A percentile compares a stretch with the other conserved stretches of the same genome.
phyloP scores from a whole-genome alignment of 1,140 invertebrate genomes.

The Cotesia vestalis region DNA sequence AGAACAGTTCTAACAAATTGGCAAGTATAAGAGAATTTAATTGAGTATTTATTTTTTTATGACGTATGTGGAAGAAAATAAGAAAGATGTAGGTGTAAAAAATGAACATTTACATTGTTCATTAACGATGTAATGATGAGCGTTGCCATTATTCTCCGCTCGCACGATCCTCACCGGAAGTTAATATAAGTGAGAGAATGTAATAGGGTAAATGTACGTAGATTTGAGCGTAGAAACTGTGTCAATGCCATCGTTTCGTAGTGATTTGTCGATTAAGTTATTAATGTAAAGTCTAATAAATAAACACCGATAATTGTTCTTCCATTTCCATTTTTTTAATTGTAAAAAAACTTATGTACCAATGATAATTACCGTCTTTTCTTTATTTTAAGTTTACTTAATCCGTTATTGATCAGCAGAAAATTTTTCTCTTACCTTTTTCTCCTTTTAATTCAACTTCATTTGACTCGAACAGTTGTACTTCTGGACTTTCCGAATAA shows the following conservation, averaged over 20 bases:
- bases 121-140: constrained; percentile 34
- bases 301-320: constrained; percentile 42
- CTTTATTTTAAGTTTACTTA: too few relatives aligned
- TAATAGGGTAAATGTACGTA: constrained; percentile 21
- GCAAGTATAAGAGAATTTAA: background rate
- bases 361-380: too few relatives aligned
- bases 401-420: too few relatives aligned
- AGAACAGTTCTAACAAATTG: background rate
- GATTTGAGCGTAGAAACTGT: constrained; percentile 45
- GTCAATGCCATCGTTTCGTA: constrained; percentile 51
- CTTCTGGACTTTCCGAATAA: constrained; percentile 24
- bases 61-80: constrained; percentile 15
- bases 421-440: constrained; percentile 16
- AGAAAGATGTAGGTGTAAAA: constrained; percentile 23
- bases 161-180: constrained; percentile 41
- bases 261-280: constrained; percentile 43
- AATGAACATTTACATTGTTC: constrained; percentile 34
- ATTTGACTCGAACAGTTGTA: constrained; percentile 28
- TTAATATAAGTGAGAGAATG: constrained; percentile 6
- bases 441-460: background rate
- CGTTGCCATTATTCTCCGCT: constrained; percentile 29
- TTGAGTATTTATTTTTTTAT: constrained; percentile 6
- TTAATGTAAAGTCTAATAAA: constrained; percentile 23
- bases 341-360: too few relatives aligned
- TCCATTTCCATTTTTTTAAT: constrained; percentile 12